These are phyloP conservation scores for Liodrosophila aerea DNA, from an alignment of 2,888 invertebrate genomes.

Conservation along the genomic window DNA sequence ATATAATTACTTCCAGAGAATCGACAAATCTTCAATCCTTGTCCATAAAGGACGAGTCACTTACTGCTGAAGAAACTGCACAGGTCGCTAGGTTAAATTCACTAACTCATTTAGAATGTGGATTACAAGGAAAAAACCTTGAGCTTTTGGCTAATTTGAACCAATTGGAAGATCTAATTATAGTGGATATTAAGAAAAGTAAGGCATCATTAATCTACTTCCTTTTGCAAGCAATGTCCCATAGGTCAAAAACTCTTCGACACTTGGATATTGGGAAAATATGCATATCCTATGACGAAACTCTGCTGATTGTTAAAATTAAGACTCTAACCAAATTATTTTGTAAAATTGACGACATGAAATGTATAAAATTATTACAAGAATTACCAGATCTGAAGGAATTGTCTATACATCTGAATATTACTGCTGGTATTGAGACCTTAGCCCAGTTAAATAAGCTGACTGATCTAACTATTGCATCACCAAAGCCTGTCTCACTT, in stretches of 20 bases:
- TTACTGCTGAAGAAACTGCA: conserved; percentile 5
- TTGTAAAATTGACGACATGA: neutral
- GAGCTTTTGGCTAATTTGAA: neutral
- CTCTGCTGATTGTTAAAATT: neutral
- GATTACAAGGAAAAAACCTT: neutral
- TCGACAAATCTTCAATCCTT: neutral
- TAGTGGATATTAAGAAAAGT: neutral
- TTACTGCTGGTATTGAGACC: neutral
- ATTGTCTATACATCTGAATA: neutral
- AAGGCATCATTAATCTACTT: neutral
- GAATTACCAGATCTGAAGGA: neutral
- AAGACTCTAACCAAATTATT: neutral
- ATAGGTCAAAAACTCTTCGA: neutral
- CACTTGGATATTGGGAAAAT: neutral
- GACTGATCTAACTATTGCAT: neutral
- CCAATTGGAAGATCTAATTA: neutral
- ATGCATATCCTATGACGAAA: neutral
- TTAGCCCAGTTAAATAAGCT: conserved; percentile 1
- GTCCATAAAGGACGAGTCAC: neutral
- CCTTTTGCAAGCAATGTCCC: neutral
- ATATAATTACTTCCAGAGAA: neutral
- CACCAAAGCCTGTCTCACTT: neutral
- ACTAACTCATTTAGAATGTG: neutral
- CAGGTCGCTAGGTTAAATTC: neutral
- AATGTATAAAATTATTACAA: neutral